Evolutionary conservation across 2,113 vertebrate genomes (phyloP).

Genomic region (Camelus dromedarius): DNA sequence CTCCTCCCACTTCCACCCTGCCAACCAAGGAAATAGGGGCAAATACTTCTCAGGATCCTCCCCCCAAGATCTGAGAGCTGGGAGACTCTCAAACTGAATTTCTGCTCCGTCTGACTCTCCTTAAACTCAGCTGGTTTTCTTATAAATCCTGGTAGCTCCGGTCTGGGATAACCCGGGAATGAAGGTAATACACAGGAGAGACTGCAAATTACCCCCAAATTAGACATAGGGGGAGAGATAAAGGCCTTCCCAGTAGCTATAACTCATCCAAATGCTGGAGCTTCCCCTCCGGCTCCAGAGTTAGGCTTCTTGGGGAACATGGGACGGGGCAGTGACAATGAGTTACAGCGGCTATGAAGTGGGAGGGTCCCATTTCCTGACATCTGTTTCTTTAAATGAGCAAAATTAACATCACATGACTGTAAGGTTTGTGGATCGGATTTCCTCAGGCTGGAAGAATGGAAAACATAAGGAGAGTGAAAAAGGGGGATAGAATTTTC

Average conservation of each 20-base stretch:
- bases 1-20: background rate
- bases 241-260: background rate
- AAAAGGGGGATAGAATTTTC: slow-evolving; percentile 13
- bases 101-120: background rate
- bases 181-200: background rate
- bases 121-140: background rate
- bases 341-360: background rate
- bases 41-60: background rate
- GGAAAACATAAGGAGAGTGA: slow-evolving; percentile 41
- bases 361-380: slow-evolving; percentile 49
- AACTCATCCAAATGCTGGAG: background rate
- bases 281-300: background rate
- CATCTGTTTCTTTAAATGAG: slow-evolving; percentile 72
- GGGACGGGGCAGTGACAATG: background rate
- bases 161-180: background rate
- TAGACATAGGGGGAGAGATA: background rate
- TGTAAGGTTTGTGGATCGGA: slow-evolving; percentile 51
- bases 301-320: background rate
- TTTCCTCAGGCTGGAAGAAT: slow-evolving; percentile 47
- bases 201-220: slow-evolving; percentile 37
- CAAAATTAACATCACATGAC: slow-evolving; percentile 63
- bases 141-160: background rate
- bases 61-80: background rate
- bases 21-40: background rate
- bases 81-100: background rate